Evolutionary conservation across 2,888 invertebrate genomes (phyloP).

Genomic region (Diadromus collaris): DNA sequence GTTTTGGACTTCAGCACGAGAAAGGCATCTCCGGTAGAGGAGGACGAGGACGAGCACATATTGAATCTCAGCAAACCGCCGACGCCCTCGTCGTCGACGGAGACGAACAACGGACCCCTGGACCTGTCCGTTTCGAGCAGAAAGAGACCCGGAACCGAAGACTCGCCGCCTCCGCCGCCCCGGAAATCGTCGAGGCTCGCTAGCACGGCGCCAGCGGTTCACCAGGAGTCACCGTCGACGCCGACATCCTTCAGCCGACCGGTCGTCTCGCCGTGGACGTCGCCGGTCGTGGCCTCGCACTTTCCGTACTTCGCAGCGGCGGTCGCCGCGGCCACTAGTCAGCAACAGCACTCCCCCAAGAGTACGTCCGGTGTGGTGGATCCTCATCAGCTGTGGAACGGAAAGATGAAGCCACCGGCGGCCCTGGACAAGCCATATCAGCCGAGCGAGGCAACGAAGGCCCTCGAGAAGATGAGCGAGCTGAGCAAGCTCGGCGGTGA

Average conservation of each 20-base stretch:
- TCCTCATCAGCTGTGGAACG: conserved; percentile 86
- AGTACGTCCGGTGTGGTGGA: conserved; percentile 80
- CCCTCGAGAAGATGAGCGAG: conserved; percentile 95
- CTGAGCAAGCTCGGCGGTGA: conserved; percentile 92
- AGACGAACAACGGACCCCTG: conserved; percentile 85
- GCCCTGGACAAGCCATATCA: conserved; percentile 77
- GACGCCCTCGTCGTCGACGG: conserved; percentile 82
- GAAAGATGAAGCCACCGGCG: conserved; percentile 88
- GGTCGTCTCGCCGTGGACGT: conserved; percentile 89
- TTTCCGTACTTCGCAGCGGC: conserved; percentile 91
- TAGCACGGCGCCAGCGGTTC: conserved; percentile 66
- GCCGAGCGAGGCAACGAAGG: conserved; percentile 92
- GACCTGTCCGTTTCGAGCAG: conserved; percentile 90
- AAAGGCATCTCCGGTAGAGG: conserved; percentile 81
- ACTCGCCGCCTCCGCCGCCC: conserved; percentile 83
- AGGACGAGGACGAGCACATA: conserved; percentile 85
- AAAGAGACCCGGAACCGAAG: conserved; percentile 86
- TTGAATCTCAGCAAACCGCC: conserved; percentile 87
- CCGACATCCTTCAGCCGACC: conserved; percentile 85
- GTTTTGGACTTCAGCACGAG: conserved; percentile 93
- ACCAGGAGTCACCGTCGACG: conserved; percentile 71
- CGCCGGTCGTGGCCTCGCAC: conserved; percentile 88
- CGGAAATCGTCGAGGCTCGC: conserved; percentile 84
- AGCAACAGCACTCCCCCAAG: conserved; percentile 86
- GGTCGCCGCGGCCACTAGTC: conserved; percentile 86